Base-by-base conservation (phyloP, 2,797 vertebrate species). In the Dallia pectoralis region DNA sequence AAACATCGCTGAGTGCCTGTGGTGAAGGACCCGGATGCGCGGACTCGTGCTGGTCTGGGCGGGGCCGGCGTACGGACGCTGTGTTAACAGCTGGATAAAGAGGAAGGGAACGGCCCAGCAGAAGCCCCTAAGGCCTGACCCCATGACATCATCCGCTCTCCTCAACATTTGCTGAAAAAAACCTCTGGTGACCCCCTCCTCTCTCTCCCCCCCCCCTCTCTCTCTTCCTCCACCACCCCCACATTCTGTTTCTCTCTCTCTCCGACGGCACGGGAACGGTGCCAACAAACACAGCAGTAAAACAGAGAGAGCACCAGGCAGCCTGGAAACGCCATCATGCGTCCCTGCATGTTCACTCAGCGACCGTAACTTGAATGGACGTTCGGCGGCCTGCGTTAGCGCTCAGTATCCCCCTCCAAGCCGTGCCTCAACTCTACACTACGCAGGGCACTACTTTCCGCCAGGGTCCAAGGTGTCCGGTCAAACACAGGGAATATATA, bases 201-300 rank as follows among this genome's bases (percentile, higher is more conserved):
- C 30, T 72, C 16, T 12, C 56, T 22, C 36, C 67, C 36, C 76
- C 66, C 73, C 25, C 69, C 73, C 69, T 51, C 44, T 19, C 65
- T 70, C 67, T 76, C 70, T 77, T 65, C n/a, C n/a, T n/a, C n/a
- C n/a, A n/a, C 36, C 67, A 32, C 76, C 66, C 73, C 25, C 69
- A 72, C 69, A 48, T 36, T 19, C 65, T 70, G 65, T 76, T 69
- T 77, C 65, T 65, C 48, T 72, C 76, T 77, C 78, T 61, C 70
- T 75, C 53, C 22, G 72, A 75, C 81, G 79, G 76, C 67, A 84
- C 84, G 86, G 88, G 89, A 91, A 82, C 70, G 30, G 64, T 66
- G 89, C 91, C 91, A 93, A 91, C 81, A 90, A 91, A 91, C 88
- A 91, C 89, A 93, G 85, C 86, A 83, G 82, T 92, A 89, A 92